Base-by-base conservation (phyloP, 1,140 invertebrate species). In the Zaprionus davidi region DNA sequence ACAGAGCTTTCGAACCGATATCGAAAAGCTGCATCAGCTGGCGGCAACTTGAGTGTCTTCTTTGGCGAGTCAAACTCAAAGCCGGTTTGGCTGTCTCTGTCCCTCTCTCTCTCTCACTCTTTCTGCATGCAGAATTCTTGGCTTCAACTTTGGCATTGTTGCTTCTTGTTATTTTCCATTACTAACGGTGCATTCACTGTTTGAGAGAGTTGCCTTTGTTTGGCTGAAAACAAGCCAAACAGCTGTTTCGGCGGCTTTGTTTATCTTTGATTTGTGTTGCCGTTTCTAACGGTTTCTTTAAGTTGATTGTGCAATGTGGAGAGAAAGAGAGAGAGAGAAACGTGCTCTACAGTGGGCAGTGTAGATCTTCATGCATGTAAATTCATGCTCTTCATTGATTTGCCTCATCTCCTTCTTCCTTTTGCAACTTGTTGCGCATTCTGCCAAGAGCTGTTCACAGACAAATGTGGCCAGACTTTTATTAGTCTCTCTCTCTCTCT, bases 141-240 rank as follows among this genome's bases (percentile, higher is more conserved):
- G 41, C 13, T 44, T 71, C 6, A 55, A 12, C 60, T 55, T 64
- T 20, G 36, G 41, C 41, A 34, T 31, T 38, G 34, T 57, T 63
- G 58, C 20, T 11, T 9, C 20, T 34, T 36, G 49, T 65, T 58
- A 56, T 60, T 75, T 67, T 64, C 17, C 51, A 68, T 71, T 53
- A 67, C 64, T 85, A 85, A 85, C 82, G 82, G 82, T 84, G 79
- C 83, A 87, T 87, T 79, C 13, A 41, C 17, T 63, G 3, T 31
- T 34, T 34, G 31, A 34, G 31, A 34, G 31, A 34, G 31, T 3
- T 34, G 17, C 44, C 67, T 75, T 49, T 68, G 46, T 76, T 62
- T 75, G 55, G 31, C 41, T 82, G 79, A 70, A 82, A 17, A n/a
- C 38, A 13, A 41, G 38, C 13, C 13, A 41, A 20, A 49, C 46